Evolutionary conservation across 35 echinoderm and acorn worm species (phyloP), one percentile per base, ranked within the genome.

Genomic region (Heliocidaris erythrogramma): DNA sequence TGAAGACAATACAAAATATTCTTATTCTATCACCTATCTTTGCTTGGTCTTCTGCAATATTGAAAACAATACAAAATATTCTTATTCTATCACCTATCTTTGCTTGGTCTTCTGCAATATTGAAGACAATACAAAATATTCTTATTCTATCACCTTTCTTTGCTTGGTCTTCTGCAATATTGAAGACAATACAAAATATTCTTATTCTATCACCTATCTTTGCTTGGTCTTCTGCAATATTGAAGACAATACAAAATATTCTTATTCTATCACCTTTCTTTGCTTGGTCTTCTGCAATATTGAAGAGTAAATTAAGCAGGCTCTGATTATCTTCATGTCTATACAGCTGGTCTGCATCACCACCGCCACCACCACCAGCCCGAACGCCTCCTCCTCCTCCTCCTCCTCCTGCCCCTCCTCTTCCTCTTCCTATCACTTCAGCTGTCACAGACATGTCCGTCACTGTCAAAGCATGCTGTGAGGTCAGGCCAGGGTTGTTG

Each of bases 1-100:
- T 97, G 49, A 96, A 97, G 16, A 97, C n/a, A n/a, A n/a, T n/a
- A n/a, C n/a, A n/a, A n/a, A n/a, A n/a, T n/a, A n/a, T n/a, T n/a
- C n/a, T n/a, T 65, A 92, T 52, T 94, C 31, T 86, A 16, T 47
- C 60, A 97, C 97, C 97, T 95, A 93, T 97, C 30, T 84, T 94
- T 69, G 95, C 94, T 86, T 97, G 95, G 85, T 95, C 95, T 92
- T 97, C 97, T 48, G 97, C 97, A 88, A 97, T 97, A 93, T 97
- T 97, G 49, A 96, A 97, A n/a, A n/a, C n/a, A n/a, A n/a, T n/a
- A n/a, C n/a, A n/a, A n/a, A n/a, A n/a, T n/a, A n/a, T n/a, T n/a
- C n/a, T n/a, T 65, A 92, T 52, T 94, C 31, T 86, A 16, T 47
- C 60, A 97, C 97, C 97, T 95, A 93, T 97, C 30, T 84, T 94